Evolutionary conservation across 2,888 invertebrate species (phyloP).

Genomic region (Callosobruchus maculatus): DNA sequence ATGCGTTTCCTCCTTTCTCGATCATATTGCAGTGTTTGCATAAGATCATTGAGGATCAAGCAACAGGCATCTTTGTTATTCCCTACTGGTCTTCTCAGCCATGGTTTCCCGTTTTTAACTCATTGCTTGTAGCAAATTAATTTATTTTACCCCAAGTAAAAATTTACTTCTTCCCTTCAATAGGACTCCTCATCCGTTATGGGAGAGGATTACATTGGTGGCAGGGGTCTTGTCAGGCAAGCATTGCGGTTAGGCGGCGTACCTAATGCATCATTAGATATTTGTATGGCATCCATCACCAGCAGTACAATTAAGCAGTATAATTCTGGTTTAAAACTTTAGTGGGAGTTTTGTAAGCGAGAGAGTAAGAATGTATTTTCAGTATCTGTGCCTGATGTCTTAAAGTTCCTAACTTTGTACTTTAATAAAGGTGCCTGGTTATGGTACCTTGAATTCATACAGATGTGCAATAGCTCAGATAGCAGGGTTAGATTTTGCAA

Average conservation of each 20-base stretch:
- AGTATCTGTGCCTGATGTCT: too few relatives aligned
- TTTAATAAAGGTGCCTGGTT: slow-evolving; percentile 16
- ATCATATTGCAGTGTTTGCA: too few relatives aligned
- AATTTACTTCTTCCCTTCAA: slow-evolving; percentile 5
- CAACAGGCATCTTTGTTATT: slow-evolving; percentile 1
- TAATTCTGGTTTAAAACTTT: too few relatives aligned
- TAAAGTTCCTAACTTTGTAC: slow-evolving; percentile 8
- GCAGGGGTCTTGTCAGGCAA: slow-evolving; percentile 17
- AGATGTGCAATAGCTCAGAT: too few relatives aligned
- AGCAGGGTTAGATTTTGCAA: too few relatives aligned
- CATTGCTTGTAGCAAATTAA: slow-evolving; percentile 5
- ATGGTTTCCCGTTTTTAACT: too few relatives aligned
- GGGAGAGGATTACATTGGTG: slow-evolving; percentile 16
- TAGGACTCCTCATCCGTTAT: background rate
- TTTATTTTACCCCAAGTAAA: slow-evolving; percentile 5
- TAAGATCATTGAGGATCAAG: slow-evolving; percentile 1
- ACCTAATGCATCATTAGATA: slow-evolving; percentile 6
- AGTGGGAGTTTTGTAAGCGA: background rate
- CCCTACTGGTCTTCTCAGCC: slow-evolving; percentile 5
- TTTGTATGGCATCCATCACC: slow-evolving; percentile 13
- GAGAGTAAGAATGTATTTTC: background rate
- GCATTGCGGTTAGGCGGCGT: slow-evolving; percentile 6
- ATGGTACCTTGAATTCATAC: slow-evolving; percentile 17
- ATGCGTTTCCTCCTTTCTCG: too few relatives aligned
- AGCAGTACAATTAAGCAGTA: too few relatives aligned